Evolutionary conservation across 2,797 vertebrate species (phyloP), one percentile per base, ranked within the genome.

Genomic region (Numenius phaeopus): DNA sequence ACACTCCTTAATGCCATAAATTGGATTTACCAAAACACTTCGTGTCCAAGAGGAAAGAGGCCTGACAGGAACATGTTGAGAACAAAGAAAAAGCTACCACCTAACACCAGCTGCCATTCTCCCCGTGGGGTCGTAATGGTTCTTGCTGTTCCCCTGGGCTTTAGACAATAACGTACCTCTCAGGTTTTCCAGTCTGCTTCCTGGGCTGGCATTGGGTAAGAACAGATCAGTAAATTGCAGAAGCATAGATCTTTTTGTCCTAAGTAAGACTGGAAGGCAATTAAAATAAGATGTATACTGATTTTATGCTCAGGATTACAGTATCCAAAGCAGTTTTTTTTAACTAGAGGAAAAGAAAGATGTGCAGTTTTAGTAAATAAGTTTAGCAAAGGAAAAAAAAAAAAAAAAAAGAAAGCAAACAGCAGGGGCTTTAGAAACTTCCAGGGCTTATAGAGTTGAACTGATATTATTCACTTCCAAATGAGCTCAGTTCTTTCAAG

Each of bases 401-500:
- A 6, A 26, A 49, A 50, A 85, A 44, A 34, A 34, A 64, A 37
- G 34, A 17, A 77, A 49, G 18, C 19, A 90, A 82, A 34, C 10
- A 90, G 62, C 17, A 82, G 11, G 17, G 30, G 40, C 39, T 87
- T 89, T 23, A 79, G 83, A 90, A 95, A 66, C 16, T 57, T 69
- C 18, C 3, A 52, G 24, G 30, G 20, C 32, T 87, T 90, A 40
- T 4, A 73, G 62, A 89, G 22, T 79, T 52, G 39, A 84, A 84
- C 14, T 4, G 9, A 5, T 79, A 59, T 49, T 65, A 82, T 95
- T 97, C 64, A 98, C 96, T 98, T 96, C 58, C 98, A 96, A 85
- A 98, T 96, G 54, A 96, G 96, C 89, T 98, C 94, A 27, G 97
- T 75, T 82, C 97, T 97, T 81, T 95, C 90, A 77, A 98, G 95